Evolutionary conservation across 2,888 invertebrate genomes (phyloP).

Genomic region (Torymus aiolomorphi): DNA sequence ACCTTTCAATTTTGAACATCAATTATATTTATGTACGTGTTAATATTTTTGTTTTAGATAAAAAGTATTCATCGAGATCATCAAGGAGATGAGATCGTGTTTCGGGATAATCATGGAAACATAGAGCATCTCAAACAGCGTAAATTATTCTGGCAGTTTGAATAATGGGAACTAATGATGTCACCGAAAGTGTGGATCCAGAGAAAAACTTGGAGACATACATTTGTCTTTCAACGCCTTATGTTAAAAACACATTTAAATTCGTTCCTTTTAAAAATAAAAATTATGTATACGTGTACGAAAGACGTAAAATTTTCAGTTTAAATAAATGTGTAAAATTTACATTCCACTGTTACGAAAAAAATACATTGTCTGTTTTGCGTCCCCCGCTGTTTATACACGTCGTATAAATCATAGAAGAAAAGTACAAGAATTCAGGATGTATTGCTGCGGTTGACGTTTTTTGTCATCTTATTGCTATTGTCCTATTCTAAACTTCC

Average conservation of each 20-base stretch:
- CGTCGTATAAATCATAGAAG: conserved; percentile 33
- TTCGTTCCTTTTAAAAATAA: no score
- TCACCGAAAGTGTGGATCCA: neutral
- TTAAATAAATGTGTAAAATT: no score
- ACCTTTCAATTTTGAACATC: no score
- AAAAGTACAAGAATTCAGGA: conserved; percentile 13
- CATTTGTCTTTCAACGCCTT: no score
- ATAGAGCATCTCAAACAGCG: neutral
- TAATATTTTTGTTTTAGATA: no score
- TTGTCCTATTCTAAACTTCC: conserved; percentile 38
- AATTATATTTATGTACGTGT: no score
- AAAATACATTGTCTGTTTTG: neutral
- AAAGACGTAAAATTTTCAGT: no score
- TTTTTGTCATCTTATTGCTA: conserved; percentile 40
- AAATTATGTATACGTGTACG: no score
- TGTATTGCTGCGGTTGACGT: conserved; percentile 36
- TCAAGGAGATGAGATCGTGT: no score
- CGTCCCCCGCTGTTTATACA: neutral
- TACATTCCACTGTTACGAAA: neutral
- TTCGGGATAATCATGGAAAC: no score
- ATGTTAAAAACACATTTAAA: no score
- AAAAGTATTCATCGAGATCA: no score
- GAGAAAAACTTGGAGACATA: neutral
- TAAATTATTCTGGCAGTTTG: neutral
- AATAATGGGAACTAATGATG: neutral